These are phyloP conservation scores for Piezodorus guildinii DNA, from an alignment of 1,140 invertebrate genomes.

Conservation along the genomic window DNA sequence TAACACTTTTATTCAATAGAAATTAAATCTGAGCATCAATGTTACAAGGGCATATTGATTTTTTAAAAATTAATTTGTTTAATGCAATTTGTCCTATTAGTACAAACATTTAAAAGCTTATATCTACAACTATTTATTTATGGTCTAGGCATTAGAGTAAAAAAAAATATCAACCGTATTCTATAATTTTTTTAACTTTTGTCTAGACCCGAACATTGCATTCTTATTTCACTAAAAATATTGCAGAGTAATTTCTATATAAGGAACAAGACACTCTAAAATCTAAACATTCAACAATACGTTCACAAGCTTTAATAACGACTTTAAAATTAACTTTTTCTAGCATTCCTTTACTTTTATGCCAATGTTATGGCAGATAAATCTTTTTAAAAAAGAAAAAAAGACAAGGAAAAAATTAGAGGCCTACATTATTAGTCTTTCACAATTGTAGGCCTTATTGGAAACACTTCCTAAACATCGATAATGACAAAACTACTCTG, in stretches of 20 bases:
- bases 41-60: neutral
- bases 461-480: conserved; percentile 16
- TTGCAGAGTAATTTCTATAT: conserved; percentile 10
- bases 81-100: conserved; percentile 6
- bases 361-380: neutral
- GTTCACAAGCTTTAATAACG: too few species aligned
- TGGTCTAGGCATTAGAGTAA: neutral
- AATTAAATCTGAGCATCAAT: conserved; percentile 6
- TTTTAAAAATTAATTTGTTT: neutral
- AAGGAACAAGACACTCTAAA: conserved; percentile 10
- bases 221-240: neutral
- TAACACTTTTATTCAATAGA: neutral
- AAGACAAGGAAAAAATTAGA: neutral
- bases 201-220: neutral
- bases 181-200: neutral
- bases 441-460: conserved; percentile 17
- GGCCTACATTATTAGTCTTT: conserved; percentile 16
- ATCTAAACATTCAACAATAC: conserved; percentile 2
- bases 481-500: neutral
- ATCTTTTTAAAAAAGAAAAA: neutral
- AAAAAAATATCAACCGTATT: too few species aligned
- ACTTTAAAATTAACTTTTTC: too few species aligned
- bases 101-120: conserved; percentile 13
- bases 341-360: neutral
- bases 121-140: conserved; percentile 13